A percentile compares a stretch with the other conserved stretches of the same genome.
phyloP scores from a whole-genome alignment of 92 coral and sea anemone species.

The Umimayanthus kanabou region DNA sequence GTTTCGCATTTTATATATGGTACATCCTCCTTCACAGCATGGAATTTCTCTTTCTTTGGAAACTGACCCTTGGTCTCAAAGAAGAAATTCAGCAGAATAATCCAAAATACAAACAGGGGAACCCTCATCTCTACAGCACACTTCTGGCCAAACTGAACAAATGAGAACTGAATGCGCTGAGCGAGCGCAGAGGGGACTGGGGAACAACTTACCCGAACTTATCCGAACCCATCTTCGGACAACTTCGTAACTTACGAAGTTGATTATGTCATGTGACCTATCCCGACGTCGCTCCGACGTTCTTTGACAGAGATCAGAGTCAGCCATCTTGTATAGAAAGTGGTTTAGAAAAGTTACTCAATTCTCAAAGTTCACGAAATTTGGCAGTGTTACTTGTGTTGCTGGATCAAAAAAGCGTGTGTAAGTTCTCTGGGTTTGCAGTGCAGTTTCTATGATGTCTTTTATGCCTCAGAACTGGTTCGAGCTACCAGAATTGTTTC shows the following conservation, averaged over 20 bases:
- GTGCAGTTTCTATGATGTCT: conserved; percentile 14
- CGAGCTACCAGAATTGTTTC: conserved; percentile 42
- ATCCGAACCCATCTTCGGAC: conserved; percentile 1
- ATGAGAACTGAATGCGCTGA: not conserved
- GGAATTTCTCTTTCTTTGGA: conserved; percentile 83
- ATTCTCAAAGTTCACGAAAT: not conserved
- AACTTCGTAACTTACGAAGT: not conserved
- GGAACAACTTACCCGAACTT: not conserved
- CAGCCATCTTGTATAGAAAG: conserved; percentile 14
- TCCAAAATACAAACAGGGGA: not conserved
- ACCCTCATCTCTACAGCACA: conserved; percentile 49
- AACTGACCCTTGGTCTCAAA: conserved; percentile 51
- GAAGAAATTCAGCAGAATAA: conserved; percentile 15
- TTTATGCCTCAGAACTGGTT: conserved; percentile 22
- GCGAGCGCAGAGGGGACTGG: conserved; percentile 7
- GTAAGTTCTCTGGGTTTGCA: conserved; percentile 33
- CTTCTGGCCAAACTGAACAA: too few relatives aligned
- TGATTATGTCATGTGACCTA: conserved; percentile 19
- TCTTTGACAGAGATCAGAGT: not conserved
- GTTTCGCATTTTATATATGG: conserved; percentile 86
- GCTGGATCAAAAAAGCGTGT: not conserved
- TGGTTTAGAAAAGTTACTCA: not conserved
- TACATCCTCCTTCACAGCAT: conserved; percentile 83
- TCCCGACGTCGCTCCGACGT: conserved; percentile 40
- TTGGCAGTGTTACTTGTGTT: not conserved